phyloP scores from a whole-genome alignment of 2,888 invertebrate genomes.

The Clostera curtula region DNA sequence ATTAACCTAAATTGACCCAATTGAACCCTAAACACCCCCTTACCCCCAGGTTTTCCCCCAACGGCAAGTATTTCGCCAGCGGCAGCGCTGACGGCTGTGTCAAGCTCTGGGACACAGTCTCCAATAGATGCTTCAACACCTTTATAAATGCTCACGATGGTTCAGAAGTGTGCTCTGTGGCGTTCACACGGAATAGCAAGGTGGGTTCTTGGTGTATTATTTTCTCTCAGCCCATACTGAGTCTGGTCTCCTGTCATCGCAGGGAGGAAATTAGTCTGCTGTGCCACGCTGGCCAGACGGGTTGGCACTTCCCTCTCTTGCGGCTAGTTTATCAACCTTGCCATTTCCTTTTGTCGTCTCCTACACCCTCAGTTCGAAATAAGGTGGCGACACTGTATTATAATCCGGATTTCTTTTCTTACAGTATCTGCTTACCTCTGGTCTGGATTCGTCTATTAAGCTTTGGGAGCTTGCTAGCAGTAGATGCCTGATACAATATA shows the following conservation, averaged over 20 bases:
- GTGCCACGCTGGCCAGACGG: no score
- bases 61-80: conserved; percentile 81
- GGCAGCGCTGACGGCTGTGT: conserved; percentile 95
- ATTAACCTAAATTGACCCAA: no score
- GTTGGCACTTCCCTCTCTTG: no score
- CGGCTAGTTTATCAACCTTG: no score
- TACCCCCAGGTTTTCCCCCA: conserved; percentile 53
- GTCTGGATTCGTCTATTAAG: conserved; percentile 97
- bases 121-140: conserved; percentile 92
- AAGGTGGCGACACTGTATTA: no score
- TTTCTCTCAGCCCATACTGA: no score
- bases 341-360: no score
- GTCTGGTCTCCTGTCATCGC: no score
- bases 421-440: conserved; percentile 94
- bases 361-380: no score
- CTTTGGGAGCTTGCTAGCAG: conserved; percentile 99
- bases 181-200: conserved; percentile 97
- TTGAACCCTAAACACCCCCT: neutral
- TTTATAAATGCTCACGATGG: conserved; percentile 96
- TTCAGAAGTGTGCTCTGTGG: conserved; percentile 93
- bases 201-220: conserved; percentile 77
- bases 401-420: conserved; percentile 29
- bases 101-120: conserved; percentile 98
- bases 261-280: no score
- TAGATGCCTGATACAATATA: conserved; percentile 97